Evolutionary conservation across 2,113 vertebrate species (phyloP), one percentile per base, ranked within the genome.

Genomic region (Rhea americana): DNA sequence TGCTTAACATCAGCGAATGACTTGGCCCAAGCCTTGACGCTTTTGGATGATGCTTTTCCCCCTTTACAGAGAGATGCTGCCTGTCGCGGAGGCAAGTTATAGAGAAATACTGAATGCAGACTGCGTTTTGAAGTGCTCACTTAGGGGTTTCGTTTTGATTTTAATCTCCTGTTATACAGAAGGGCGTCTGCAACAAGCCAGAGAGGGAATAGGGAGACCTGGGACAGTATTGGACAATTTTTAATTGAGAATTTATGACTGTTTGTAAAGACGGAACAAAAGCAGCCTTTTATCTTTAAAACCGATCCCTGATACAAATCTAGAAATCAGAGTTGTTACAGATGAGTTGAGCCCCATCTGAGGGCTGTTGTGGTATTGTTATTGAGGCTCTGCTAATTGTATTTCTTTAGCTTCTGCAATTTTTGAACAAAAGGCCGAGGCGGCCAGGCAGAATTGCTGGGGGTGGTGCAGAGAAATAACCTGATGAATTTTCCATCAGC

Each of bases 51-150:
- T 89, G 81, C 74, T 91, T 58, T 87, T 74, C 51, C 41, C 65
- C 70, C 35, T 89, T 88, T 90, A 56, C 93, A 86, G 93, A 93
- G 93, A 92, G 93, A 96, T 96, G 95, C 90, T 95, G 87, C 95
- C 92, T 94, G 86, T 94, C 13, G 0, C 7, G 0, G 91, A 96
- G 95, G 93, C 95, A 95, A 94, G 95, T 96, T 63, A 19, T 75
- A 58, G 81, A 84, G 82, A 90, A 90, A 73, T 86, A 22, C 32
- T 0, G 48, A 89, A 81, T 9, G 55, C 67, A 59, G 47, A 32
- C 35, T 65, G 77, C 32, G 67, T 48, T 90, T 94, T 86, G 56
- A 87, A 77, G 58, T 21, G 78, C 37, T 91, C 55, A 2, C 32
- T 62, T 85, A 75, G 43, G 70, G 77, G 72, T 35, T 58, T 75